Percentiles rank a stretch among this genome's conserved stretches.
These are phyloP conservation scores for Drosophila gunungcola DNA, from an alignment of 1,140 invertebrate species.

Conservation along the genomic window DNA sequence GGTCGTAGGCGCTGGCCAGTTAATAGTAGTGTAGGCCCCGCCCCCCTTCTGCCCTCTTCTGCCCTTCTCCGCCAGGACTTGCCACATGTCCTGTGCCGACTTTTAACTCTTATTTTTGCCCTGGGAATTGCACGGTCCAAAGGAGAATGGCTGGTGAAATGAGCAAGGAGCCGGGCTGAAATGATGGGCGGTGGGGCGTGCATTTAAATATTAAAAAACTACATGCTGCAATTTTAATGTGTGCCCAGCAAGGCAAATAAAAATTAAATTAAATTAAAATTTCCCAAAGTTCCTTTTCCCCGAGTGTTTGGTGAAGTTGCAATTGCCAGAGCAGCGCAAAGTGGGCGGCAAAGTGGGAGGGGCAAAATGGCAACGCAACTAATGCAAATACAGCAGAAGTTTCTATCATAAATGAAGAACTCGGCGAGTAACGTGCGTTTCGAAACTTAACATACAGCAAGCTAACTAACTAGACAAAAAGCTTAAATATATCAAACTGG, in stretches of 20 bases:
- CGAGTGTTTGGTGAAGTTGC: constrained; percentile 47
- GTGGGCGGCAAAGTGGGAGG: not conserved
- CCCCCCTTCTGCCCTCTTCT: too few species aligned
- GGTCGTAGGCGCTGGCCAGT: constrained; percentile 37
- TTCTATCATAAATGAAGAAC: constrained; percentile 27
- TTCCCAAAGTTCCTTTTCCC: constrained; percentile 49
- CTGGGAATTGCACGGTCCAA: constrained; percentile 9
- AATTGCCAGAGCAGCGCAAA: constrained; percentile 18
- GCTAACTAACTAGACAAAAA: not conserved
- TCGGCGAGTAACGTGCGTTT: constrained; percentile 23
- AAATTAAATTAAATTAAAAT: constrained; percentile 77
- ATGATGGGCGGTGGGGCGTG: constrained; percentile 12
- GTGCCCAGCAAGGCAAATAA: constrained; percentile 70
- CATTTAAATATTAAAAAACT: constrained; percentile 74
- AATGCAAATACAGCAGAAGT: constrained; percentile 37
- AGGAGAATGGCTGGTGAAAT: not conserved
- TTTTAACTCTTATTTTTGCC: not conserved
- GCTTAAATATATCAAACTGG: not conserved
- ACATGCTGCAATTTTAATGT: constrained; percentile 68
- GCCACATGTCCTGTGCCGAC: constrained; percentile 23
- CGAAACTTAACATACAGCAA: not conserved
- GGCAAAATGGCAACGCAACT: constrained; percentile 25
- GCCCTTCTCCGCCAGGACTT: not conserved
- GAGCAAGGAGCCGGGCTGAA: not conserved
- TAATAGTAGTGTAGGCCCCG: constrained; percentile 31